Evolutionary conservation across 2,113 vertebrate species (phyloP).

Genomic region (Sardina pilchardus): DNA sequence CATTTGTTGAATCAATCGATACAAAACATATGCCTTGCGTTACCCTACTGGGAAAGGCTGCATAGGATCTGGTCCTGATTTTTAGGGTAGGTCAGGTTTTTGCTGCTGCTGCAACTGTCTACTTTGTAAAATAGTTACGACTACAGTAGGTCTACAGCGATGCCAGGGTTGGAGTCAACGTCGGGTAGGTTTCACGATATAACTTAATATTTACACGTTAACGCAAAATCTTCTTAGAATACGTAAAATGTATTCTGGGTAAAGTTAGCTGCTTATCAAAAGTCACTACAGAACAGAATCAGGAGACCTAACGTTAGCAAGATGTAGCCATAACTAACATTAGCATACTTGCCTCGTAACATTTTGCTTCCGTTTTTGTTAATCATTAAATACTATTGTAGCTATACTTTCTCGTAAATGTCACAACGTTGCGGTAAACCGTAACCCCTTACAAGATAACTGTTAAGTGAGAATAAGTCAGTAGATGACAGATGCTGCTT

Average conservation of each 20-base stretch:
- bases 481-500: neutral
- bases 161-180: conserved; percentile 4
- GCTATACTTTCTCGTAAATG: neutral
- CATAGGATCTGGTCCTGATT: no score
- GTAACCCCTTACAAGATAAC: neutral
- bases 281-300: neutral
- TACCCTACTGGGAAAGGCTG: no score
- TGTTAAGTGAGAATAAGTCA: neutral
- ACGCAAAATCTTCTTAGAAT: neutral
- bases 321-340: neutral
- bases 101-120: no score
- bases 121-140: neutral
- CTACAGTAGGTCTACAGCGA: neutral
- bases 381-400: neutral
- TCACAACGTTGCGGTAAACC: no score
- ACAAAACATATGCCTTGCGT: no score
- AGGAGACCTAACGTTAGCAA: neutral
- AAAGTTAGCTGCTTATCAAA: neutral
- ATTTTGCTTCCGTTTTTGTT: neutral
- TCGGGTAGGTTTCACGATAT: neutral
- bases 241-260: neutral
- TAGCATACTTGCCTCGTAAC: neutral
- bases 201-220: neutral
- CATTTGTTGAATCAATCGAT: no score
- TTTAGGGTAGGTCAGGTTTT: no score